phyloP scores from a whole-genome alignment of 2,797 vertebrate species.

The Mus caroli region DNA sequence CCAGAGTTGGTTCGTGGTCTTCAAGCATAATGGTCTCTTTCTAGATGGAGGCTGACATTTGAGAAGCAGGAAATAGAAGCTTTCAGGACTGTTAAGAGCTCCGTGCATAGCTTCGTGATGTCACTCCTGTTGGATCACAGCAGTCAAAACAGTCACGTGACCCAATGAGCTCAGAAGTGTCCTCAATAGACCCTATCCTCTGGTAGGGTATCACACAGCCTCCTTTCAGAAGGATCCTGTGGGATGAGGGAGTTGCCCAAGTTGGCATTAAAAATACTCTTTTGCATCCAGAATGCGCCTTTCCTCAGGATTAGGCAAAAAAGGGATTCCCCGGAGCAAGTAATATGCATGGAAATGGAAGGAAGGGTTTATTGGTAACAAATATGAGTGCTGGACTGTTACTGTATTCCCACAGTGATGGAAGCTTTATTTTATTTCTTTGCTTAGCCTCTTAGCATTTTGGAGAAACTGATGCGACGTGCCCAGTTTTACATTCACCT shows the following conservation, averaged over 20 bases:
- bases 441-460: not conserved
- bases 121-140: not conserved
- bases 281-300: not conserved
- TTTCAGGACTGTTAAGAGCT: not conserved
- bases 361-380: not conserved
- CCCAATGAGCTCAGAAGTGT: not conserved
- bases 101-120: rapidly evolving
- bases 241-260: not conserved
- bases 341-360: not conserved
- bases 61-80: not conserved
- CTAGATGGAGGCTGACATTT: not conserved
- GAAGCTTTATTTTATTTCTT: not conserved
- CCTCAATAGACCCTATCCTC: not conserved
- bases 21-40: not conserved
- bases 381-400: not conserved
- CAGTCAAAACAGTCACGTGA: not conserved
- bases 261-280: not conserved
- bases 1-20: not conserved
- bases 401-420: not conserved
- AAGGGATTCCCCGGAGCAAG: too few species aligned
- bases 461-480: not conserved
- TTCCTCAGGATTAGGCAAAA: not conserved
- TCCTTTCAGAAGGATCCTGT: not conserved
- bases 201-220: not conserved
- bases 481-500: not conserved